Evolutionary conservation across 2,888 invertebrate genomes (phyloP).

Genomic region (Spodoptera picta): DNA sequence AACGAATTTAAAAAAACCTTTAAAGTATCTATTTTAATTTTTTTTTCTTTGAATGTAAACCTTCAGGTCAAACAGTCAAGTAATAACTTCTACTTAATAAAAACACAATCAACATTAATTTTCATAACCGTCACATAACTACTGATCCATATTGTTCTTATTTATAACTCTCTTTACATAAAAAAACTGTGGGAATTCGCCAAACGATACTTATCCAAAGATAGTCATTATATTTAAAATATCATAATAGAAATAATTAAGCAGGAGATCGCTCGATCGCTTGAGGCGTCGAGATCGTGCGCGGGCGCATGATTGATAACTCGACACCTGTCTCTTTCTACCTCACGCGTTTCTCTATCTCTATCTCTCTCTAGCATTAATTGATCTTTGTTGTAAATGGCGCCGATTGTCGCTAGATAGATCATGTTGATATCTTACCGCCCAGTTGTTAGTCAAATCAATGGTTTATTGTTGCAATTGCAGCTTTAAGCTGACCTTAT

Average conservation of each 20-base stretch:
- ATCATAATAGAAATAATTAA: constrained; percentile 89
- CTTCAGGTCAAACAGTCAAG: too few relatives aligned
- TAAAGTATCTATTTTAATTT: too few relatives aligned
- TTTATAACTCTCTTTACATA: constrained; percentile 31
- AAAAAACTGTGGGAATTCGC: constrained; percentile 81
- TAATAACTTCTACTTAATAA: too few relatives aligned
- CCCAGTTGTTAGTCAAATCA: constrained; percentile 78
- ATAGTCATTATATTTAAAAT: constrained; percentile 85
- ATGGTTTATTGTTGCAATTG: constrained; percentile 63
- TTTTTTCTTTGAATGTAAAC: too few relatives aligned
- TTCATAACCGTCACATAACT: neutral
- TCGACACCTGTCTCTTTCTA: constrained; percentile 67
- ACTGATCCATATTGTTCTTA: constrained; percentile 40
- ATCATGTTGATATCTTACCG: constrained; percentile 78
- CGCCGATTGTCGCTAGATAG: constrained; percentile 83
- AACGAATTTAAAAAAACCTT: too few relatives aligned
- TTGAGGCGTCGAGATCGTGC: constrained; percentile 81
- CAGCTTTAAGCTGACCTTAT: constrained; percentile 24
- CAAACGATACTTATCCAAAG: constrained; percentile 69
- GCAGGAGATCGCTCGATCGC: constrained; percentile 82
- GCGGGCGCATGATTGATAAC: constrained; percentile 87
- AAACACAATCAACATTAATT: constrained; percentile 8
- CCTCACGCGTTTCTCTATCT: constrained; percentile 46
- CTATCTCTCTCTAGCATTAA: constrained; percentile 78
- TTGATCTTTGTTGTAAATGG: constrained; percentile 84